Base-by-base conservation (phyloP, 2,113 vertebrate genomes). In the Philantomba maxwellii region DNA sequence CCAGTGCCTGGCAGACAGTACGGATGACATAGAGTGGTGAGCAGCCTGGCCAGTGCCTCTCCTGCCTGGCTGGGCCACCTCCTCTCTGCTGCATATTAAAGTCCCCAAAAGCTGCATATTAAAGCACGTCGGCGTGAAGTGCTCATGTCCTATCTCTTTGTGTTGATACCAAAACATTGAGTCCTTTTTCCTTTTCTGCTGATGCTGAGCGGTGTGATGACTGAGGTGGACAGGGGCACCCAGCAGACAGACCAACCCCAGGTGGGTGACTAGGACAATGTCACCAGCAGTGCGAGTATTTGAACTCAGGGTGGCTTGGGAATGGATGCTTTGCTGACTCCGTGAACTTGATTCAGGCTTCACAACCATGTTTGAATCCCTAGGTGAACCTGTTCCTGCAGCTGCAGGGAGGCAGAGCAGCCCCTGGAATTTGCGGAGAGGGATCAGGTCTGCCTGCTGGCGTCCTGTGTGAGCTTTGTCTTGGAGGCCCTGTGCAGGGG, bases 1-100 rank as follows among this genome's bases (percentile, higher is more conserved):
- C 17, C 98, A 98, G 97, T 99, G 99, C 98, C 97, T 99, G 98
- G 99, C 99, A 0, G 99, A 99, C 89, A 99, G 99, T 28, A 98
- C 98, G 0, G 98, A 99, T 17, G 99, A 99, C 26, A 47, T 99
- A 66, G 87, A 80, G 28, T 99, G 99, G 99, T 99, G 98, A 99
- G 21, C 70, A 1, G 2, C 47, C 10, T 0, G 1, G 19, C 21
- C 28, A 7, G 6, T 13, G 80, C 80, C 16, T 53, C 49, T 19
- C 78, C 78, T 2, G 1, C 57, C 70, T 1, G 1, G 49, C 85
- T 13, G 1, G 85, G 4, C 60, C 12, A 2, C 10, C 17, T 47
- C 11, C 57, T 11, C n/a, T 12, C 33, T 16, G 10, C 21, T 58
- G 25, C 25, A 58, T 28, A 12, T 58, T 58, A 26, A 58, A 58